Base-by-base conservation (phyloP, 2,888 invertebrate species). In the Eristalis pertinax region DNA sequence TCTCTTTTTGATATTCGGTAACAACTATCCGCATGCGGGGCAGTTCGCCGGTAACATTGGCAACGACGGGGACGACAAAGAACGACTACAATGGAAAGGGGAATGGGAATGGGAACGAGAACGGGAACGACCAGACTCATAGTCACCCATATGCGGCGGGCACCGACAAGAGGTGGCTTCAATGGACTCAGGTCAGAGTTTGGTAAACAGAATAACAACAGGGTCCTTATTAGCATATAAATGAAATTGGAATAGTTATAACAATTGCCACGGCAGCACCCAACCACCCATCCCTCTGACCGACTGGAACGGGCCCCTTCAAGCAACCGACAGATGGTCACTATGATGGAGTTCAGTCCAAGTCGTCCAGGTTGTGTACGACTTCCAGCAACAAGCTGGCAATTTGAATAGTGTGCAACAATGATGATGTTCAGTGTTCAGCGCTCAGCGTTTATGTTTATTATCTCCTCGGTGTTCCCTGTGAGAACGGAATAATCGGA, bases 201-300 rank as follows among this genome's bases (percentile, higher is more conserved):
- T 77, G 79, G 80, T 82, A 89, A 89, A 89, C 89, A 90, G 90
- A 89, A 90, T 90, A 90, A 90, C 90, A 90, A 89, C 90, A 90
- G 90, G 89, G 89, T 89, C 89, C 90, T 89, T 89, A 90, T 90
- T 90, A 90, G 89, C 90, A 90, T 90, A 89, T 90, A 90, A 90
- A 90, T 90, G 90, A 90, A 90, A 89, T 90, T 89, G 89, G 83
- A 89, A 89, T 89, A 89, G 89, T 88, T 89, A 89, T 89, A 89
- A 88, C 89, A 87, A 88, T 88, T 89, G 88, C 84, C 86, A 72
- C 76, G 70, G 67, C 63, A 38, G 64, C 50, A 38, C 13, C 38
- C 38, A 4, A 38, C 8, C n/a, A 5, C 19, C 50, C 19, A 50
- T 10, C 13, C 38, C 32, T 1, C 32, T 32, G 13, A 13, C 38